Evolutionary conservation across 1,140 invertebrate species (phyloP).

Genomic region (Heliconius hewitsoni): DNA sequence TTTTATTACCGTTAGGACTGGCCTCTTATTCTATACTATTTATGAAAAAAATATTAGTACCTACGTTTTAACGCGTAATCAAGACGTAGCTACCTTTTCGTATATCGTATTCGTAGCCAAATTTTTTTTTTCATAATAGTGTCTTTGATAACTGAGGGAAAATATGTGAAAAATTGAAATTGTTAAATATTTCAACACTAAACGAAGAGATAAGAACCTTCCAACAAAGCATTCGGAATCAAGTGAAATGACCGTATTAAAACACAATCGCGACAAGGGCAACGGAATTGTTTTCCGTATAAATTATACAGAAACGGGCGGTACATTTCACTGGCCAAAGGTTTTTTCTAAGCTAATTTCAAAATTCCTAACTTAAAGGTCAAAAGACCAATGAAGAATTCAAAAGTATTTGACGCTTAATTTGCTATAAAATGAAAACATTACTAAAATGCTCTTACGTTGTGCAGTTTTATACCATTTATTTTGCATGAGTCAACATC

Average conservation of each 20-base stretch:
- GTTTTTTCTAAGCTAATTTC: conserved; percentile 24
- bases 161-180: neutral
- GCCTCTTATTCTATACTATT: no score
- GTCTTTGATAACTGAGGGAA: no score
- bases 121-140: no score
- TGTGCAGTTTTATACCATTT: neutral
- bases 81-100: no score
- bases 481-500: no score
- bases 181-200: neutral
- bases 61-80: no score
- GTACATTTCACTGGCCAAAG: conserved; percentile 13
- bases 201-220: neutral
- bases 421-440: conserved; percentile 3
- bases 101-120: no score
- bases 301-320: neutral
- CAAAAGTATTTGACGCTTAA: neutral
- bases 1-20: no score
- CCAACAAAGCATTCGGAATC: neutral
- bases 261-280: neutral
- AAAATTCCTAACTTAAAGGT: conserved; percentile 30
- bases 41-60: no score
- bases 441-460: neutral
- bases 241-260: neutral
- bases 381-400: conserved; percentile 20
- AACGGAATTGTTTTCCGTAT: neutral